These are phyloP conservation scores for Cyrtonyx montezumae DNA, from an alignment of 2,113 vertebrate species.

Conservation along the genomic window DNA sequence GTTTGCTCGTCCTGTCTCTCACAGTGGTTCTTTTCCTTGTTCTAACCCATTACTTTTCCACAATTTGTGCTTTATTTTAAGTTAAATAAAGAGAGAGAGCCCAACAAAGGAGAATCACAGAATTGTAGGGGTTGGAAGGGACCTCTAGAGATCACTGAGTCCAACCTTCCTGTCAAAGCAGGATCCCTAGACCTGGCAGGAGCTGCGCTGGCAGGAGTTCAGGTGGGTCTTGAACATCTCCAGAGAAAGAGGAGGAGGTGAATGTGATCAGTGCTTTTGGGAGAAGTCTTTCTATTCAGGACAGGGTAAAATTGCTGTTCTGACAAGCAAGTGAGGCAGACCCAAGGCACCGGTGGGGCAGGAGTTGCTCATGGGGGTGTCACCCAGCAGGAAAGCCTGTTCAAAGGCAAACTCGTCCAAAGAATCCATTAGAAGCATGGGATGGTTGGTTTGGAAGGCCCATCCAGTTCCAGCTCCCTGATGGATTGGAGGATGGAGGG, in stretches of 20 bases:
- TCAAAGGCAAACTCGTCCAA: fast-evolving
- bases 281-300: background rate
- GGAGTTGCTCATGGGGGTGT: background rate
- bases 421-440: too few species aligned
- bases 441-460: too few species aligned
- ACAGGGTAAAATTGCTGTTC: background rate
- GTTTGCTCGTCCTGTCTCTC: fast-evolving
- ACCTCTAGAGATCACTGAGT: too few species aligned
- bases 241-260: too few species aligned
- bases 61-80: background rate
- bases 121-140: too few species aligned
- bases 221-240: too few species aligned
- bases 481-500: background rate
- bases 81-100: too few species aligned
- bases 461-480: too few species aligned
- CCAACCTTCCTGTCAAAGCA: too few species aligned
- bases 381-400: background rate
- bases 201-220: too few species aligned
- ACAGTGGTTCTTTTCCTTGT: background rate
- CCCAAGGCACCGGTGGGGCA: background rate
- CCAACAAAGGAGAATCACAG: background rate
- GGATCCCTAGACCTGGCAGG: too few species aligned
- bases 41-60: background rate
- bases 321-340: background rate
- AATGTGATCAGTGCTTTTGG: too few species aligned